Percentiles rank a stretch among this genome's conserved stretches.
phyloP scores from a whole-genome alignment of 2,888 invertebrate species.

The Kryphioiulus occultus region DNA sequence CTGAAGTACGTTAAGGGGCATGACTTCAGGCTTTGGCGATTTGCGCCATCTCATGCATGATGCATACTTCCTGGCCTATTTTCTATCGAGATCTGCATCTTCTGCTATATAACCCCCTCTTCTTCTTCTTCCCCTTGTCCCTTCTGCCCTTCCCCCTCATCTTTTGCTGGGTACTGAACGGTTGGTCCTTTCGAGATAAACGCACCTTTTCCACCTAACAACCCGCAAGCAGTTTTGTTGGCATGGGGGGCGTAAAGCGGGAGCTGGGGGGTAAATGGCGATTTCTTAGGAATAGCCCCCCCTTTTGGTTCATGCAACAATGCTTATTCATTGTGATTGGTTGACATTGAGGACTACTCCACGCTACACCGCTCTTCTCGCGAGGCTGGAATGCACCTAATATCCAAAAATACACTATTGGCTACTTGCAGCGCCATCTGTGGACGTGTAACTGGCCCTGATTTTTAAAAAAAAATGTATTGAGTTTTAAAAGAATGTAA shows the following conservation, averaged over 20 bases:
- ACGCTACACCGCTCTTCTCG: not conserved
- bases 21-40: slow-evolving; percentile 41
- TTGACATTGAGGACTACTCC: not conserved
- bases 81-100: slow-evolving; percentile 30
- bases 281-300: not conserved
- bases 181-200: slow-evolving; percentile 35
- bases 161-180: not conserved
- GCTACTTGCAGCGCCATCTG: not conserved
- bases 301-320: slow-evolving; percentile 14
- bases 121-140: not conserved
- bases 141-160: not conserved
- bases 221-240: not conserved
- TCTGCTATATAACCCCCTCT: not conserved
- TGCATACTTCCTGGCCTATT: slow-evolving; percentile 42
- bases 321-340: slow-evolving; percentile 18
- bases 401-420: not conserved
- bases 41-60: slow-evolving; percentile 43
- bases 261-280: not conserved
- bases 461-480: too few relatives aligned
- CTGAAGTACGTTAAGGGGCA: slow-evolving; percentile 35
- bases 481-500: too few relatives aligned
- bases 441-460: not conserved
- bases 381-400: not conserved
- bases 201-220: slow-evolving; percentile 24
- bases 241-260: not conserved